A percentile compares a stretch with the other conserved stretches of the same genome.
Conservation (phyloP, 2,113 vertebrate species). For the Choloepus hoffmanni region DNA sequence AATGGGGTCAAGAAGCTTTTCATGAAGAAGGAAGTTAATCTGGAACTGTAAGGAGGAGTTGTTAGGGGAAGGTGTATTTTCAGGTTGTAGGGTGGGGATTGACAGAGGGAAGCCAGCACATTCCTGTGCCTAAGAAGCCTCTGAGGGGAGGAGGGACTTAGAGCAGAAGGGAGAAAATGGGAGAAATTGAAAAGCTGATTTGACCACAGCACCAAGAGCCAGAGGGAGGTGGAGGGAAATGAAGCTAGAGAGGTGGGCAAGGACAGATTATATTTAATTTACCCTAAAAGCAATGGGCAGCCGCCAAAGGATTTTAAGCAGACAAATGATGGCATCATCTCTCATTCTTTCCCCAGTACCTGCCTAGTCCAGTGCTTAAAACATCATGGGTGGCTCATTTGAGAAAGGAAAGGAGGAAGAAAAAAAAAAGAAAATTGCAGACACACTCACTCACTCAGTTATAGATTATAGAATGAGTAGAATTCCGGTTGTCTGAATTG, state of each 20-base stretch:
- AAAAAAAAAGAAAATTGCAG: background rate
- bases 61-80: background rate
- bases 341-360: background rate
- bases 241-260: background rate
- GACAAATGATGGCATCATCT: background rate
- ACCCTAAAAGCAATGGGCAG: background rate
- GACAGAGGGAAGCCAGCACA: background rate
- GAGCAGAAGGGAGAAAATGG: background rate
- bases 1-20: background rate
- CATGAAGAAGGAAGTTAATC: background rate
- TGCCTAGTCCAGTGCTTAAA: background rate
- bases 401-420: background rate
- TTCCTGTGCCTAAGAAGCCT: background rate
- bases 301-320: background rate
- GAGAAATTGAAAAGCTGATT: background rate
- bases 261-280: background rate
- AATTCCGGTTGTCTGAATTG: background rate
- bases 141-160: background rate
- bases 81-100: background rate
- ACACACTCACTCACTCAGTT: background rate
- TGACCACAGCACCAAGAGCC: too few relatives aligned
- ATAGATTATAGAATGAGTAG: background rate
- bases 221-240: background rate
- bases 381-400: background rate
- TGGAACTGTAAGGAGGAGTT: background rate